A percentile compares a stretch with the other conserved stretches of the same genome.
Evolutionary conservation across 2,113 vertebrate genomes (phyloP).

Genomic region (Rhinoptilus africanus): DNA sequence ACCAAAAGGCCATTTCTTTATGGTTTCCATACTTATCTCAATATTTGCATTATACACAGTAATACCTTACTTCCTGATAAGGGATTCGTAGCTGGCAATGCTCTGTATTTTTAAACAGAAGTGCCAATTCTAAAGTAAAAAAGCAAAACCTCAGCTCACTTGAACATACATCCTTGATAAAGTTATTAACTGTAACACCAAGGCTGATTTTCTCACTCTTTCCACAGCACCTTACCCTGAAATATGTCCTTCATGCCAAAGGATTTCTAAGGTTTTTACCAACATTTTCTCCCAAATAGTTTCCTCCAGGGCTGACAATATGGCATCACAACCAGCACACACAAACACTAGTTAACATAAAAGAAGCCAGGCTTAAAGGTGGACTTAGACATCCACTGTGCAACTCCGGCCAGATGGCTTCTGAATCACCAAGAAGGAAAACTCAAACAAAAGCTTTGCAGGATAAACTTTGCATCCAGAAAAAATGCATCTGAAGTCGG

Average conservation of each 20-base stretch:
- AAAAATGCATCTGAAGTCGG: background rate
- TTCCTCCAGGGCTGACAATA: background rate
- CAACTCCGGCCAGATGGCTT: background rate
- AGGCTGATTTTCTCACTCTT: background rate
- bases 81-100: background rate
- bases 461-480: background rate
- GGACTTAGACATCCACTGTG: background rate
- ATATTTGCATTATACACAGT: conserved; percentile 21
- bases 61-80: conserved; percentile 6
- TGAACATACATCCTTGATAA: background rate
- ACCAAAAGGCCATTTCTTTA: conserved; percentile 17
- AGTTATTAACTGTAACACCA: background rate
- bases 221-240: background rate
- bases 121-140: background rate
- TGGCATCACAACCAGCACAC: background rate
- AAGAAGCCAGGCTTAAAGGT: background rate
- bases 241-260: background rate
- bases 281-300: background rate
- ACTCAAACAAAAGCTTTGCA: background rate
- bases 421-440: background rate
- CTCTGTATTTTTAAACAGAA: background rate
- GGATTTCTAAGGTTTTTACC: background rate
- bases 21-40: conserved; percentile 20
- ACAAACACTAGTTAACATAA: background rate
- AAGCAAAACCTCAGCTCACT: background rate